A percentile compares a stretch with the other conserved stretches of the same genome.
Evolutionary conservation across 2,888 invertebrate species (phyloP).

Genomic region (Mesorhabditis sp.): DNA sequence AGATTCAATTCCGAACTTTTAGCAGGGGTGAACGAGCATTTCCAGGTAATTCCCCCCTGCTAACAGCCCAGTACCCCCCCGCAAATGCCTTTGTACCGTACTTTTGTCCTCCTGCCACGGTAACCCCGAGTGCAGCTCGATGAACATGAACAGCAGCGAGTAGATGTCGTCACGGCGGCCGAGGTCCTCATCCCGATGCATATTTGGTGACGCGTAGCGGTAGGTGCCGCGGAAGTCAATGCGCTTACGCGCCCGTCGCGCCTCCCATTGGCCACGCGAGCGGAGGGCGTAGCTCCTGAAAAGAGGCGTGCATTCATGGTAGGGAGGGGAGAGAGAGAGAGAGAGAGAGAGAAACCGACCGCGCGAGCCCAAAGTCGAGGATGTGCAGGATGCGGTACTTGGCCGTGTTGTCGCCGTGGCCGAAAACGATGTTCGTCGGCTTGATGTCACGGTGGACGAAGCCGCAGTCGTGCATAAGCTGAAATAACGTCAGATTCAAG

Average conservation of each 20-base stretch:
- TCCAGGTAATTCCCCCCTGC: too few species aligned
- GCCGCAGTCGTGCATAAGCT: background rate
- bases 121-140: background rate
- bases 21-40: background rate
- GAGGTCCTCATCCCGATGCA: conserved; percentile 5
- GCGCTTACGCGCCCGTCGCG: background rate
- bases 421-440: background rate
- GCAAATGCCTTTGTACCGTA: background rate
- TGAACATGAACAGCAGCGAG: background rate
- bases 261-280: background rate
- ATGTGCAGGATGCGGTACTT: background rate
- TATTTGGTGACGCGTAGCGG: conserved; percentile 1
- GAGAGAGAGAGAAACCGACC: background rate
- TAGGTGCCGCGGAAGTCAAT: background rate
- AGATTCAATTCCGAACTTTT: background rate
- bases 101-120: background rate
- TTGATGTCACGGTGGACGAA: background rate
- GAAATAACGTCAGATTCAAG: background rate
- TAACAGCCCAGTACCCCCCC: too few species aligned
- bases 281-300: conserved; percentile 1
- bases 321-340: background rate
- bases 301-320: background rate
- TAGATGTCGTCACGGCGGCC: conserved; percentile 2
- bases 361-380: background rate
- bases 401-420: background rate